A percentile compares a stretch with the other conserved stretches of the same genome.
Conservation (phyloP, 2,797 vertebrate genomes). For the Kryptopterus vitreolus region DNA sequence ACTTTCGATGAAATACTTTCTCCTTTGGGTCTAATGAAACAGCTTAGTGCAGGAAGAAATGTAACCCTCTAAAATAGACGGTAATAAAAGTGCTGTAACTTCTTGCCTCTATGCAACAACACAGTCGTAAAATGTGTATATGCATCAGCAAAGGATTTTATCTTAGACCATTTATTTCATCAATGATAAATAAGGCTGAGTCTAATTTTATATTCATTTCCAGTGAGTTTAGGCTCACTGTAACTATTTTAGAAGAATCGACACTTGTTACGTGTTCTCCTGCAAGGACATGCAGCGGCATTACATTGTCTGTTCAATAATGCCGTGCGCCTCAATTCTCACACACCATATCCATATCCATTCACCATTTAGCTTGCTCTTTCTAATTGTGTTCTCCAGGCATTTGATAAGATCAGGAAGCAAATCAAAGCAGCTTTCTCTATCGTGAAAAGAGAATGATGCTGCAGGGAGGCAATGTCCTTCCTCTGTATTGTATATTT, state of each 20-base stretch:
- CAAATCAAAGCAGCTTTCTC: constrained; percentile 16
- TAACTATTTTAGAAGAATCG: neutral
- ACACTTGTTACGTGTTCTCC: neutral
- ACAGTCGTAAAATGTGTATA: neutral
- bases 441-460: neutral
- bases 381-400: constrained; percentile 45
- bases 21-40: neutral
- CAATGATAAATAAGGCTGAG: neutral
- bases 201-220: neutral
- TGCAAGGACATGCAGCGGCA: neutral
- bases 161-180: neutral
- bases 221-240: neutral
- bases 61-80: neutral
- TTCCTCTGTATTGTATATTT: neutral
- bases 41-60: neutral
- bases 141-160: neutral
- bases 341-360: neutral
- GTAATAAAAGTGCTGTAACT: neutral
- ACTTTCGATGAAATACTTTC: no score
- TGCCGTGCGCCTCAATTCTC: neutral
- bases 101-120: neutral
- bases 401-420: constrained; percentile 43
- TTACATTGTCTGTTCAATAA: neutral
- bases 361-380: constrained; percentile 15
- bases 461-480: constrained; percentile 16